Conservation (phyloP, 2,797 vertebrate genomes). For the Pipistrellus nathusii region DNA sequence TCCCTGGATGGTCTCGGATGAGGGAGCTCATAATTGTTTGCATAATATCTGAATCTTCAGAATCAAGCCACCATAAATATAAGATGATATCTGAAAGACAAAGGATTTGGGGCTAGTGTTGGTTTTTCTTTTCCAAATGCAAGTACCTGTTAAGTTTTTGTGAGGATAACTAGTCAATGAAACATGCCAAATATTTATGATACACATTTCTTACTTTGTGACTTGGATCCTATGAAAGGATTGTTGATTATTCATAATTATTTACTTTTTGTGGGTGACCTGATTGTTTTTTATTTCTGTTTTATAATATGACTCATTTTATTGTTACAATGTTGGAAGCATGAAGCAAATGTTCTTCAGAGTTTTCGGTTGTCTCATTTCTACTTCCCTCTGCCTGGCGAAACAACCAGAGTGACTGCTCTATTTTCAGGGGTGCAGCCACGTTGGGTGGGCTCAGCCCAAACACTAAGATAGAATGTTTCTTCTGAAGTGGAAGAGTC, state of each 20-base stretch:
- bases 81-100: conserved; percentile 48
- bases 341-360: not conserved
- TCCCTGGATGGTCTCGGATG: not conserved
- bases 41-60: conserved; percentile 41
- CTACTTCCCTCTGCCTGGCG: not conserved
- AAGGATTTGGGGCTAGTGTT: conserved; percentile 37
- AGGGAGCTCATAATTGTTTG: conserved; percentile 31
- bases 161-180: not conserved
- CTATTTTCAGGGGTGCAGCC: not conserved
- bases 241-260: conserved; percentile 60
- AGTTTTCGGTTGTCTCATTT: not conserved
- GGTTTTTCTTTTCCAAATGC: conserved; percentile 27
- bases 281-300: conserved; percentile 31
- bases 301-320: conserved; percentile 51
- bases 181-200: conserved; percentile 60
- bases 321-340: not conserved
- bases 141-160: conserved; percentile 44
- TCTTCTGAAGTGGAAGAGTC: not conserved
- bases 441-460: not conserved
- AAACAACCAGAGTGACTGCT: not conserved
- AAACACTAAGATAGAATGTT: not conserved
- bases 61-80: not conserved
- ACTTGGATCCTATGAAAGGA: conserved; percentile 31
- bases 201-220: conserved; percentile 38
- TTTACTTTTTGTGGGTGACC: not conserved